Evolutionary conservation across 2,797 vertebrate species (phyloP).

Genomic region (Chaunax sp.): DNA sequence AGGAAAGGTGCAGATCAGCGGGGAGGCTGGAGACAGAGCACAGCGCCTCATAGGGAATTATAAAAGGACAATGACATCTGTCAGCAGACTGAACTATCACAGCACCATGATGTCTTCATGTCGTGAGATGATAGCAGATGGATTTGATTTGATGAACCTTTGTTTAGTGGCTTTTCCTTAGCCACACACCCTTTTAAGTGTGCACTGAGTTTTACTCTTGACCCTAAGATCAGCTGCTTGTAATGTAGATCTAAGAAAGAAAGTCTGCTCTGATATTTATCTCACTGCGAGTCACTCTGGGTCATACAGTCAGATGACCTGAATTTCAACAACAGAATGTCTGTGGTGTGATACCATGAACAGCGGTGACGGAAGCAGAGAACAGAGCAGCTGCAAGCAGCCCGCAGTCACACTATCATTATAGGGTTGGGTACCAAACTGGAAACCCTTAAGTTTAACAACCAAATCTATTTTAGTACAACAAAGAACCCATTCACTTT

Average conservation of each 20-base stretch:
- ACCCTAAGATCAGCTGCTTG: conserved; percentile 1
- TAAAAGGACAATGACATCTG: conserved; percentile 34
- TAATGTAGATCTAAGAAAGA: not conserved
- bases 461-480: not conserved
- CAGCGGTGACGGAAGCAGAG: not conserved
- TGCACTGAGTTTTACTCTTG: not conserved
- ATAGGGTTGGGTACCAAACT: not conserved
- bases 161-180: not conserved
- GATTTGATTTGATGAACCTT: conserved; percentile 2
- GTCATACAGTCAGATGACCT: conserved; percentile 43
- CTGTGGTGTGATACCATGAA: conserved; percentile 22
- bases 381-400: not conserved
- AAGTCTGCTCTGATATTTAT: conserved; percentile 5
- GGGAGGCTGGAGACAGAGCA: conserved; percentile 30
- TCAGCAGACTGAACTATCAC: conserved; percentile 8
- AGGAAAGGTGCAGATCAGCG: conserved; percentile 20
- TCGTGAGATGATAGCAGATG: conserved; percentile 1
- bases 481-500: too few relatives aligned
- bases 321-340: conserved; percentile 7
- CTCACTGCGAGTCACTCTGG: conserved; percentile 17
- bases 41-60: conserved; percentile 22
- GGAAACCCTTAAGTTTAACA: not conserved
- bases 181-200: not conserved
- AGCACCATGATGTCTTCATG: conserved; percentile 12
- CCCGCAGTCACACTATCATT: not conserved